Base-by-base conservation (phyloP, 2,888 invertebrate genomes). In the Machimus rusticus region DNA sequence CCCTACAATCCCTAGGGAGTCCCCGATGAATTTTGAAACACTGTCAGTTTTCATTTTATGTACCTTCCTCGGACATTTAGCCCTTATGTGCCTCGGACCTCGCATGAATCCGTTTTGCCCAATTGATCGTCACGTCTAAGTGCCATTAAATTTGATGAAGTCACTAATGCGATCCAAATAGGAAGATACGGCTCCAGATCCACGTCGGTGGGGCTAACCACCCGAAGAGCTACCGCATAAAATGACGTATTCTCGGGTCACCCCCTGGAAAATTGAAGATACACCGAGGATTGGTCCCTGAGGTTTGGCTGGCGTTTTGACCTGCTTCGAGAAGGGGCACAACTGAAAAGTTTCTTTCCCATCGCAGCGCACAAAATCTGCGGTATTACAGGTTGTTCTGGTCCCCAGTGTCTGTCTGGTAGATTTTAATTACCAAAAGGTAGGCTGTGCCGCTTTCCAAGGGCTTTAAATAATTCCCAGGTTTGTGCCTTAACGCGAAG, bases 381-480 rank as follows among this genome's bases (percentile, higher is more conserved):
- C 19, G 37, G 19, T 43, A 16, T 28, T 6, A 79, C 16, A 28
- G 51, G 5, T 5, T 79, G 51, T 14, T 46, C 6, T n/a, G 5
- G 12, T 19, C 1, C 23, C 43, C 16, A 12, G 51, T 23, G 51
- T 16, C 16, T n/a, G 37, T 79, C 23, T 51, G 28, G 28, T 28
- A 66, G 5, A 79, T 23, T 79, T 79, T 79, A 79, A 79, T 79
- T 79, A 79, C 79, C 23, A 23, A 79, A 51, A 28, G 79, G 51
- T 79, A 51, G 43, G 14, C 31, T 37, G n/a, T 51, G 28, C 23
- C n/a, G 8, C 31, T 34, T 57, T 66, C 57, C 14, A 46, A 46
- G 43, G 43, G 82, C 37, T 57, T 57, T 82, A 51, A 79, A 79
- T 82, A 82, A 82, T 82, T 82, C 82, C 23, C 57, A 46, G 55